Evolutionary conservation across 2,888 invertebrate genomes (phyloP), one percentile per base, ranked within the genome.

Genomic region (Troides oblongomaculatus): DNA sequence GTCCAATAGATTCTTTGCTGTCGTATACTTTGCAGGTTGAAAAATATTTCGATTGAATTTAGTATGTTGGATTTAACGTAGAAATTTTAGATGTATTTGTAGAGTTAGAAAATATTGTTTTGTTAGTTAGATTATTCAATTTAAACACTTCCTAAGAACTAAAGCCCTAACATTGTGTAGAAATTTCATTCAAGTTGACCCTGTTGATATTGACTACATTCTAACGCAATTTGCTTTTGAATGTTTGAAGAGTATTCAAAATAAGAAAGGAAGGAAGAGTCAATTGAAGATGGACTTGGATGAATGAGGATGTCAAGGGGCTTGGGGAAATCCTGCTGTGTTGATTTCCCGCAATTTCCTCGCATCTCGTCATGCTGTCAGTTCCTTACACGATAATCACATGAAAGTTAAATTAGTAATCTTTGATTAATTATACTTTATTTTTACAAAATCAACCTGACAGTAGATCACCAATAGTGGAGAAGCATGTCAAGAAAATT

Each of bases 211-310:
- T 14, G 3, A 50, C 4, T 17, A 3, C 18, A 50, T 50, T 14
- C 43, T 43, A 43, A 50, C 4, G 50, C 5, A 17, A 50, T 6
- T 53, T 10, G 2, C 10, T 10, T 46, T 46, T 53, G 53, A 18
- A 53, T 53, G n/a, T n/a, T n/a, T 53, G 53, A 53, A 53, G 50
- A 50, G 17, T 50, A 14, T 14, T 17, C 50, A 50, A 14, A n/a
- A 53, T 8, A n/a, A 10, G 53, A 53, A 53, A 12, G 12, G n/a
- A 59, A 59, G 65, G 59, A 59, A 65, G 59, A 65, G 30, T 30
- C 43, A 60, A 66, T 36, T 66, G 23, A 23, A 43, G 21, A 50
- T 36, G 17, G 36, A 43, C 60, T 60, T 39, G 36, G 36, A 46
- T 21, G 21, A 21, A 36, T 30, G 61, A 61, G 61, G 50, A 66